A percentile compares a stretch with the other conserved stretches of the same genome.
These are phyloP conservation scores for Idaea aversata DNA, from an alignment of 2,888 invertebrate species.

Conservation along the genomic window DNA sequence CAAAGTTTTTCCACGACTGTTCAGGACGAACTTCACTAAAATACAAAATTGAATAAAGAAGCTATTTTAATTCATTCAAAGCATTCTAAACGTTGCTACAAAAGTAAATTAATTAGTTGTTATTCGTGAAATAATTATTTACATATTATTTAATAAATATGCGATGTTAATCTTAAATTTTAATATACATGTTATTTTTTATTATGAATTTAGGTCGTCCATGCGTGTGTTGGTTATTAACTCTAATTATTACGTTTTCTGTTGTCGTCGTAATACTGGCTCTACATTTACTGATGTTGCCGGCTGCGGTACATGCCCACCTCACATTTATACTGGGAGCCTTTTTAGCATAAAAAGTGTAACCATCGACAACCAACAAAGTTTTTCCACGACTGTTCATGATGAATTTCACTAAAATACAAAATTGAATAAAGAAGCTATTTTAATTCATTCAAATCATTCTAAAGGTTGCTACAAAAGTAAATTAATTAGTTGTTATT, in stretches of 20 bases:
- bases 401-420: constrained; percentile 4
- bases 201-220: too few relatives aligned
- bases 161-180: too few relatives aligned
- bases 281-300: too few relatives aligned
- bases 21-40: constrained; percentile 5
- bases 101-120: too few relatives aligned
- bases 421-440: neutral
- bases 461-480: neutral
- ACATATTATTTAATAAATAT: too few relatives aligned
- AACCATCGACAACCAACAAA: neutral
- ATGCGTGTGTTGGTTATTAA: too few relatives aligned
- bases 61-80: neutral
- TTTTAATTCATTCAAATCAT: neutral
- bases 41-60: neutral
- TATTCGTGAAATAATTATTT: too few relatives aligned
- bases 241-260: too few relatives aligned
- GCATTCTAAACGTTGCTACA: neutral
- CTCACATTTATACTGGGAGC: neutral
- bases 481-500: neutral
- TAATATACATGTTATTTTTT: too few relatives aligned
- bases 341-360: constrained; percentile 1
- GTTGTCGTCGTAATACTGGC: too few relatives aligned
- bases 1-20: neutral
- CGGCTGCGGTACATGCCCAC: neutral
- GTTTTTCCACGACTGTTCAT: neutral